These are phyloP conservation scores for Barypeithes pellucidus DNA, from an alignment of 2,888 invertebrate genomes.

Conservation along the genomic window DNA sequence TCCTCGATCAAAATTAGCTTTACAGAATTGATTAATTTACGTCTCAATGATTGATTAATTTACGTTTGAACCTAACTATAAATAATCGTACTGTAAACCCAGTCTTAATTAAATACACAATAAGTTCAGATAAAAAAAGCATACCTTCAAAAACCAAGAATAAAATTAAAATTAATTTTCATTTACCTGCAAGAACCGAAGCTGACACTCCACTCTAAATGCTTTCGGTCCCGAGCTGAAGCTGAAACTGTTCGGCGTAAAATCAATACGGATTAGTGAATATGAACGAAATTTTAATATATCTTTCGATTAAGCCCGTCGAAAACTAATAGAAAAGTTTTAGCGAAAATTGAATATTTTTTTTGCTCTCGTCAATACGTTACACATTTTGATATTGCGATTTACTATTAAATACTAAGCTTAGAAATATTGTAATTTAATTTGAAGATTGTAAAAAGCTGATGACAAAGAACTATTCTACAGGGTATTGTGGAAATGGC, in stretches of 20 bases:
- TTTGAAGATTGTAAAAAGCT: too few species aligned
- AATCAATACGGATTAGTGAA: constrained; percentile 45
- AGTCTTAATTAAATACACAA: not conserved
- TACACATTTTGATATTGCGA: not conserved
- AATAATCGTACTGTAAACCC: not conserved
- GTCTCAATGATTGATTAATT: too few species aligned
- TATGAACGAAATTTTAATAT: constrained; percentile 50
- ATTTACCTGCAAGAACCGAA: constrained; percentile 26
- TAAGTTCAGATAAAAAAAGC: not conserved
- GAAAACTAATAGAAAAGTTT: constrained; percentile 39
- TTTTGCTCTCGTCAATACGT: not conserved
- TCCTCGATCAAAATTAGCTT: too few species aligned
- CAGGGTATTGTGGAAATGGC: too few species aligned
- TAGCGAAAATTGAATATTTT: constrained; percentile 20
- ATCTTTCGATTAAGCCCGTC: constrained; percentile 21
- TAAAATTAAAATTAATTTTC: constrained; percentile 18
- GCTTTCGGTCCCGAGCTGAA: constrained; percentile 9
- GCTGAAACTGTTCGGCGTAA: constrained; percentile 34
- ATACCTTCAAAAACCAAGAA: not conserved
- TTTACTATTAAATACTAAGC: not conserved
- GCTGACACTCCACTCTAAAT: constrained; percentile 25
- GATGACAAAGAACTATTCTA: too few species aligned
- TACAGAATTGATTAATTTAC: too few species aligned
- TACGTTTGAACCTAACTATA: too few species aligned
- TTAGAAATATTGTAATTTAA: too few species aligned